Conservation (phyloP, 2,113 vertebrate genomes). For the Bombycilla garrulus region DNA sequence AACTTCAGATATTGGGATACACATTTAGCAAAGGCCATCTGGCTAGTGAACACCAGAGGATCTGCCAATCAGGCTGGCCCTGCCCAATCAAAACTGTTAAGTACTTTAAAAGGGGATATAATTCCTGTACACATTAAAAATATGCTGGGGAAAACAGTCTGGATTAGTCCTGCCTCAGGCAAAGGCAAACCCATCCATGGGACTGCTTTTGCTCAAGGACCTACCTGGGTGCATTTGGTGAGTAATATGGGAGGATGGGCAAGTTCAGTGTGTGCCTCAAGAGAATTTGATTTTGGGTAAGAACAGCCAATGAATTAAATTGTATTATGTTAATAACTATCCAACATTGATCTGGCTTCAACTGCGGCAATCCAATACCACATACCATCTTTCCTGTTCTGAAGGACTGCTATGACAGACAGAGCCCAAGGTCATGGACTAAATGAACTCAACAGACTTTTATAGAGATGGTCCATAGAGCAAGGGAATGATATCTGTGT, state of each 20-base stretch:
- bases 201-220: background rate
- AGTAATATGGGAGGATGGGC: background rate
- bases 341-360: background rate
- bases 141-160: background rate
- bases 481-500: background rate
- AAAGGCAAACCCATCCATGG: background rate
- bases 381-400: background rate
- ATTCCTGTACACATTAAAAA: background rate
- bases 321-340: background rate
- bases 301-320: background rate
- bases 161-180: background rate
- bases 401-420: background rate
- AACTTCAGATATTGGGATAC: background rate
- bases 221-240: background rate
- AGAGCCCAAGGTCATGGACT: background rate
- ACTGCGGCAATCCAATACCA: background rate
- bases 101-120: background rate
- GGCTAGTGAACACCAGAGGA: background rate
- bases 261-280: background rate
- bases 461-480: background rate
- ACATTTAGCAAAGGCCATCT: background rate
- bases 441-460: background rate
- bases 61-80: background rate
- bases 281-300: background rate
- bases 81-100: background rate